Evolutionary conservation across 2,888 invertebrate genomes (phyloP).

Genomic region (Monopis laevigella): DNA sequence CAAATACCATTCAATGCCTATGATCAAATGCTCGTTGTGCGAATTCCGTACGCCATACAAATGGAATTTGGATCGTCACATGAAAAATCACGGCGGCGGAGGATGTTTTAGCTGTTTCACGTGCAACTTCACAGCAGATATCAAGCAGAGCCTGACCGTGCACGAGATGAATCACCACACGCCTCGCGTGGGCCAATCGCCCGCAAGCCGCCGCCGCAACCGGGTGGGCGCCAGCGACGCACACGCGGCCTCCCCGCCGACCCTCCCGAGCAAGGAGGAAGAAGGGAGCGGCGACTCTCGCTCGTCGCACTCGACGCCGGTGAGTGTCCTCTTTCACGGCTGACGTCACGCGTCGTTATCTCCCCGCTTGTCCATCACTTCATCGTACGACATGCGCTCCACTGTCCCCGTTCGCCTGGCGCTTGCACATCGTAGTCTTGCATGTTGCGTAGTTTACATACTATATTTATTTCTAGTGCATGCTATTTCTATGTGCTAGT

Average conservation of each 20-base stretch:
- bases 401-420: background rate
- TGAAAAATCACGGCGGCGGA: constrained; percentile 88
- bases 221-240: constrained; percentile 79
- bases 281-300: constrained; percentile 61
- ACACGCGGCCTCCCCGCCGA: constrained; percentile 31
- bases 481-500: background rate
- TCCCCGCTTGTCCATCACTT: background rate
- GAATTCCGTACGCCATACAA: constrained; percentile 92
- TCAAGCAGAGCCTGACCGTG: constrained; percentile 90
- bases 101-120: constrained; percentile 87
- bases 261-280: constrained; percentile 49
- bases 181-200: constrained; percentile 73
- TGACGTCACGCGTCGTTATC: background rate
- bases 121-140: constrained; percentile 91
- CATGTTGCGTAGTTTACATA: background rate
- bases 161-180: constrained; percentile 93
- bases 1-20: constrained; percentile 93
- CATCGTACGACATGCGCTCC: background rate
- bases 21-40: constrained; percentile 93
- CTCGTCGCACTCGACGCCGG: constrained; percentile 51
- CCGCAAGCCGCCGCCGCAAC: constrained; percentile 69
- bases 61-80: constrained; percentile 94
- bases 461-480: too few species aligned
- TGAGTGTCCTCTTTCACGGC: constrained; percentile 33
- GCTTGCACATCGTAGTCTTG: background rate